Percentiles rank a stretch among this genome's conserved stretches.
phyloP scores from a whole-genome alignment of 2,888 invertebrate genomes.

The Ectropis crepuscularia region DNA sequence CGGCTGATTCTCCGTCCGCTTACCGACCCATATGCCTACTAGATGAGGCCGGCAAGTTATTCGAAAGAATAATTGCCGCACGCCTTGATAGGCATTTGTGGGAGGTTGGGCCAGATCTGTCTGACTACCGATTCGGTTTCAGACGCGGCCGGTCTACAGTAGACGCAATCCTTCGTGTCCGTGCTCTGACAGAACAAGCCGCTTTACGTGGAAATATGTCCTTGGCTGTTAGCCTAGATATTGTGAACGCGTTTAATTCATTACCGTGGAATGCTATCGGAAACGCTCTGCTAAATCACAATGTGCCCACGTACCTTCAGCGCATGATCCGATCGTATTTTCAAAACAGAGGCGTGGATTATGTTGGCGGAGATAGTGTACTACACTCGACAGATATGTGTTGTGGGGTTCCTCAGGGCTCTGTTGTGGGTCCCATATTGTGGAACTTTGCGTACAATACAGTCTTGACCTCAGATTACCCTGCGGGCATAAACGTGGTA shows the following conservation, averaged over 20 bases:
- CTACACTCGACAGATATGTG: too few relatives aligned
- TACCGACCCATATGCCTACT: slow-evolving; percentile 8
- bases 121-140: slow-evolving; percentile 10
- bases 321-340: too few relatives aligned
- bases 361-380: too few relatives aligned
- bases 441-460: too few relatives aligned
- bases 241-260: slow-evolving; percentile 12
- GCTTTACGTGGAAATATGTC: neutral
- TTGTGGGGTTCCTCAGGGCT: too few relatives aligned
- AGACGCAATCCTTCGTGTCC: neutral
- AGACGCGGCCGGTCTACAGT: slow-evolving; percentile 6
- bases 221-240: slow-evolving; percentile 8
- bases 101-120: slow-evolving; percentile 3
- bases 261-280: slow-evolving; percentile 4
- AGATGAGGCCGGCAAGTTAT: slow-evolving; percentile 10
- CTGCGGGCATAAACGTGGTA: too few relatives aligned
- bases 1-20: slow-evolving; percentile 9
- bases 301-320: too few relatives aligned
- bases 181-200: neutral
- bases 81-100: slow-evolving; percentile 2
- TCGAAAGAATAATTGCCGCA: slow-evolving; percentile 12
- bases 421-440: too few relatives aligned
- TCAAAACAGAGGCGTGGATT: too few relatives aligned
- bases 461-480: too few relatives aligned
- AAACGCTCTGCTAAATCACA: neutral